Base-by-base conservation (phyloP, 2,888 invertebrate species). In the Aphidoletes aphidimyza region DNA sequence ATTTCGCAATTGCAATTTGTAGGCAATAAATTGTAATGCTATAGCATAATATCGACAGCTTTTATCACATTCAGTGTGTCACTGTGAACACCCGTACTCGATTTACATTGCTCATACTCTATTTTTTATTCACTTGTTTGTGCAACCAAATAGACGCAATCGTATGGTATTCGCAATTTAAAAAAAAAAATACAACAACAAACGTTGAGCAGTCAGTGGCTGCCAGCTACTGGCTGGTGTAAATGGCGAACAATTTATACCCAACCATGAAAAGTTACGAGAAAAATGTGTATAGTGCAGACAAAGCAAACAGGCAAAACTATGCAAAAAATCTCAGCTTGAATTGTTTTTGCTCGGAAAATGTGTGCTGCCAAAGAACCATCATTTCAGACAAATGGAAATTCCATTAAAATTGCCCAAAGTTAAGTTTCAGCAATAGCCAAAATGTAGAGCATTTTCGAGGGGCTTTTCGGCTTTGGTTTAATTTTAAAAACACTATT, bases 11-110 rank as follows among this genome's bases (percentile, higher is more conserved):
- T 14, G 30, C 34, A 69, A 14, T 69, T 30, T 69, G 3, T 34
- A 14, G 17, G 1, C 69, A 30, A 69, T 69, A 69, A 26, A 69
- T 69, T 69, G 30, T 69, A 69, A 69, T 69, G 69, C 69, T n/a
- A n/a, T n/a, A 30, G 14, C 69, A 69, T 9, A 19, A 30, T n/a
- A 11, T 9, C 11, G 69, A 69, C 69, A 69, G 30, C 30, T 17
- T 30, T 69, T 69, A 69, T 69, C 69, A 69, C 69, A 34, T 30
- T 54, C 11, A 47, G 17, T 2, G 17, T 47, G 47, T 42, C 5
- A 54, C 5, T 22, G 3, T 54, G 6, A 69, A 69, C 34, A n/a
- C 34, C 34, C 34, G 26, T 30, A 14, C 69, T 14, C 17, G 69
- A 34, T 69, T 69, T n/a, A 34, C 69, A 69, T 30, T 30, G 11